phyloP scores from a whole-genome alignment of 2,888 invertebrate genomes.

The Strigamia transsilvanica region DNA sequence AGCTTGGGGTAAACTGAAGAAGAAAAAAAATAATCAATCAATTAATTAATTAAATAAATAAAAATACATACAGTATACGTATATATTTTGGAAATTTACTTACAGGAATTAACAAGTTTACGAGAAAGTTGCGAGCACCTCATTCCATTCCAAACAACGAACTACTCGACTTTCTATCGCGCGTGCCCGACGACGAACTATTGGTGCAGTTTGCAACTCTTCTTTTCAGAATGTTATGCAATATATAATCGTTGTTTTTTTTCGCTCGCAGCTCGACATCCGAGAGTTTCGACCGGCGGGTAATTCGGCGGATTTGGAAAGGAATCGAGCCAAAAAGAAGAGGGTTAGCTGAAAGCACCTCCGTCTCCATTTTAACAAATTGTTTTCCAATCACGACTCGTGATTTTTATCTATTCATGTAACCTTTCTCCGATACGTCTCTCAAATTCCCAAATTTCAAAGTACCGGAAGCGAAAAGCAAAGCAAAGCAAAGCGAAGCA shows the following conservation, averaged over 20 bases:
- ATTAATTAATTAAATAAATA: too few relatives aligned
- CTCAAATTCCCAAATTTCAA: too few relatives aligned
- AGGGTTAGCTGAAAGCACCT: conserved; percentile 7
- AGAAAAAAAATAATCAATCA: too few relatives aligned
- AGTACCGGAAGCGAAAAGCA: too few relatives aligned
- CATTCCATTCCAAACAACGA: conserved; percentile 98
- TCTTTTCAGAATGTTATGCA: not conserved
- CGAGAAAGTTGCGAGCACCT: conserved; percentile 88
- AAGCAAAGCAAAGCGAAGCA: too few relatives aligned
- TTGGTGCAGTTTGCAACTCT: conserved; percentile 75
- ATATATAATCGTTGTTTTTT: not conserved
- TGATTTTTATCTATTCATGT: not conserved
- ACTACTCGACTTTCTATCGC: conserved; percentile 89
- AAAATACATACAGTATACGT: too few relatives aligned
- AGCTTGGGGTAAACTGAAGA: conserved; percentile 87
- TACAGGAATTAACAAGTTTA: conserved; percentile 85
- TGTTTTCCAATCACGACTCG: conserved; percentile 3
- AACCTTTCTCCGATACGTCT: too few relatives aligned
- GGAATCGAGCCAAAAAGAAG: conserved; percentile 44
- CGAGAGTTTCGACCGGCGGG: conserved; percentile 35
- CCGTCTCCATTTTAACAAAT: not conserved
- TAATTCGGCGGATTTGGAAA: conserved; percentile 7
- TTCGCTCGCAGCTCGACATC: not conserved
- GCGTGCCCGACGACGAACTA: conserved; percentile 93
- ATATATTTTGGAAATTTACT: not conserved